Base-by-base conservation (phyloP, 2,888 invertebrate genomes). In the Hyles lineata region DNA sequence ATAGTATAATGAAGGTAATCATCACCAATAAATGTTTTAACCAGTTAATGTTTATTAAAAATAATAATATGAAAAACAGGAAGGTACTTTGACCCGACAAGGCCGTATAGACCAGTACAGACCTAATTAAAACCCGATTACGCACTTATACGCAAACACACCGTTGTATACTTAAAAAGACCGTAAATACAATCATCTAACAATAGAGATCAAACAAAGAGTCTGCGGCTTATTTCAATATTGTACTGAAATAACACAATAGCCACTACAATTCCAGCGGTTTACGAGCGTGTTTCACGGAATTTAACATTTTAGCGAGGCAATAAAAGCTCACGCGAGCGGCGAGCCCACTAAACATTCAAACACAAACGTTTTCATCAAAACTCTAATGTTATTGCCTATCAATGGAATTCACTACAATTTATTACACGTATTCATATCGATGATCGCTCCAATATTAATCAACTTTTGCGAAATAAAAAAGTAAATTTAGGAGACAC, bases 281-380 rank as follows among this genome's bases (percentile, higher is more conserved):
- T 89, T 91, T 89, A 90, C 87, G 90, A 89, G 80, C 87, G 80
- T 88, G 87, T 89, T 89, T 85, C 89, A 85, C 85, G 86, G 89
- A 87, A 90, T 90, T 73, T 88, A 89, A 90, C 90, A 89, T 90
- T 90, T 90, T 88, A 90, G 87, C 88, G 79, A 76, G 81, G 87
- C 85, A 86, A 87, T 90, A 90, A 91, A 90, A 84, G 86, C 88
- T 88, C 88, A 88, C 88, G 88, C 87, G 83, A 89, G 83, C 86
- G 82, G 88, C 87, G 83, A 89, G 83, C 86, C 82, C 82, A 82
- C 84, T 84, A 85, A 87, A 87, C 86, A 86, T 87, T 87, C 84
- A 86, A 86, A 87, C 86, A 80, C 80, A 82, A 78, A 79, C 70
- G 61, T 73, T 73, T 73, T 32, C 72, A 61, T 73, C 55, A 35